phyloP scores from a whole-genome alignment of 2,888 invertebrate species.

The Neoascia interrupta region DNA sequence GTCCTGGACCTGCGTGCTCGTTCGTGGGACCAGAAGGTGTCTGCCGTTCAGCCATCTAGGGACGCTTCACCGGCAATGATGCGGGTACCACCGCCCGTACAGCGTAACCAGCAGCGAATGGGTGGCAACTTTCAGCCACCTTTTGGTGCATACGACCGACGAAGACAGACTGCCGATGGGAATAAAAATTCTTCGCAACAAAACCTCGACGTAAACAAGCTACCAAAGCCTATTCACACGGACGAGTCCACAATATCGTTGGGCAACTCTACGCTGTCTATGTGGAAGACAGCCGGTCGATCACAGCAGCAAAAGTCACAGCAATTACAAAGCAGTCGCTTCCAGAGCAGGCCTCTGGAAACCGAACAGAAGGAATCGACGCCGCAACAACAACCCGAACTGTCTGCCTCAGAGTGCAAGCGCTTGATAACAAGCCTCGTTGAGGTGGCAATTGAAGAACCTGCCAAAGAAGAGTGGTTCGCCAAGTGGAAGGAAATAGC shows the following conservation, averaged over 20 bases:
- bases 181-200: conserved; percentile 71
- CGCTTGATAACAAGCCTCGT: conserved; percentile 73
- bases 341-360: conserved; percentile 8
- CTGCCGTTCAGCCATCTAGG: conserved; percentile 2
- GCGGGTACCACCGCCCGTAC: conserved; percentile 46
- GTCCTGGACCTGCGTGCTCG: conserved; percentile 75
- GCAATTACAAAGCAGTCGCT: conserved; percentile 21
- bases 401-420: conserved; percentile 70
- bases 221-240: conserved; percentile 72
- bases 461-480: conserved; percentile 19
- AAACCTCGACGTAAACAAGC: conserved; percentile 75
- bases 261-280: conserved; percentile 73
- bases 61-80: conserved; percentile 47
- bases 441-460: conserved; percentile 72
- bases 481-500: conserved; percentile 72
- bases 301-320: conserved; percentile 47
- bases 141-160: conserved; percentile 40
- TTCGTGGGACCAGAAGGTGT: conserved; percentile 74
- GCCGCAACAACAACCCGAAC: conserved; percentile 3
- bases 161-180: conserved; percentile 26
- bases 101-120: conserved; percentile 20
- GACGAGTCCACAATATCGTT: conserved; percentile 72
- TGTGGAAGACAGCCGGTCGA: conserved; percentile 73
- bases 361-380: conserved; percentile 3
- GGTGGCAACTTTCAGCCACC: conserved; percentile 14